phyloP scores from a whole-genome alignment of 2,888 invertebrate species.

The Nemoura dubitans region DNA sequence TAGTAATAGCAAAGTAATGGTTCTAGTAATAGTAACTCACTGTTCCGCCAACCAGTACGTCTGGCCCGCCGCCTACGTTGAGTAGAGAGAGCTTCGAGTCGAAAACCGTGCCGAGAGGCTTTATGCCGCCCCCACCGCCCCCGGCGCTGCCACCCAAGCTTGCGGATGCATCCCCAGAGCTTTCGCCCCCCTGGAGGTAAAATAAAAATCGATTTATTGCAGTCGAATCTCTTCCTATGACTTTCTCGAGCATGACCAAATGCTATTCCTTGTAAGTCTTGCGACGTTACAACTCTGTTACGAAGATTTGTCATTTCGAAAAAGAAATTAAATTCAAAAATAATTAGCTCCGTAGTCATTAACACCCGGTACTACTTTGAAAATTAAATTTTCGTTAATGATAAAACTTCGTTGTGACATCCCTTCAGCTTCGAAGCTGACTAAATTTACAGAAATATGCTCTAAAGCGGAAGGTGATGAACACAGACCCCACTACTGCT shows the following conservation, averaged over 20 bases:
- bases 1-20: no score
- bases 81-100: slow-evolving; percentile 21
- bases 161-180: slow-evolving; percentile 7
- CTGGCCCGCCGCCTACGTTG: slow-evolving; percentile 25
- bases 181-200: not conserved
- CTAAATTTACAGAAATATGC: no score
- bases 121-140: not conserved
- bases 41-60: slow-evolving; percentile 24
- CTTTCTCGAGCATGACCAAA: not conserved
- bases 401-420: not conserved
- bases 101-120: slow-evolving; percentile 20
- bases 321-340: not conserved
- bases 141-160: not conserved
- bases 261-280: not conserved
- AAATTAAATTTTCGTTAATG: not conserved
- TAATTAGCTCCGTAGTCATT: not conserved
- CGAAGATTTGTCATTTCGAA: not conserved
- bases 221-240: not conserved
- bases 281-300: not conserved
- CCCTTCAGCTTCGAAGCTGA: not conserved
- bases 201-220: not conserved
- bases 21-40: slow-evolving; percentile 13
- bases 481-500: slow-evolving; percentile 45
- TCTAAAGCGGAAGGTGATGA: no score
- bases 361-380: not conserved